A percentile compares a stretch with the other conserved stretches of the same genome.
Evolutionary conservation across 1,140 invertebrate species (phyloP).

Genomic region (Paracyclopina nana): DNA sequence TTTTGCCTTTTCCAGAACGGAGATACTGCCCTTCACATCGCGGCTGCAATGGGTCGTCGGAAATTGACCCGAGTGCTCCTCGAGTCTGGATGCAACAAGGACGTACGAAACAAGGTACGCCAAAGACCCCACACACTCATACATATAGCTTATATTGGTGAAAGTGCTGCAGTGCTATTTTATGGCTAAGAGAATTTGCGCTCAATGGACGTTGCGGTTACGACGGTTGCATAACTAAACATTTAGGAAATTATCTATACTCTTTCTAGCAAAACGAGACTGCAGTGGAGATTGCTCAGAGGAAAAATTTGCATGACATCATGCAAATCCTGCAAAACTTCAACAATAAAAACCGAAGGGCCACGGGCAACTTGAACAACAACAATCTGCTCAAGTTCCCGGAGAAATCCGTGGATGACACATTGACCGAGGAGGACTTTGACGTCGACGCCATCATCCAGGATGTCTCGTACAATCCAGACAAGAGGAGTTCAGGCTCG

Average conservation of each 20-base stretch:
- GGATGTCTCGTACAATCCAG: background rate
- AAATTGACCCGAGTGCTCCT: constrained; percentile 77
- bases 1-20: constrained; percentile 44
- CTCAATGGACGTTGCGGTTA: too few relatives aligned
- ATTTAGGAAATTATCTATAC: too few relatives aligned
- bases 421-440: too few relatives aligned
- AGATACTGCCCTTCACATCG: constrained; percentile 78
- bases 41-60: constrained; percentile 71
- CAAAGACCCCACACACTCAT: too few relatives aligned
- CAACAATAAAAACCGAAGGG: too few relatives aligned
- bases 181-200: too few relatives aligned
- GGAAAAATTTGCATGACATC: constrained; percentile 66
- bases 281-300: constrained; percentile 61
- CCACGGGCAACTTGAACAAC: too few relatives aligned
- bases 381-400: constrained; percentile 31
- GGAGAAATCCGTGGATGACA: constrained; percentile 20
- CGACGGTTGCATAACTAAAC: too few relatives aligned
- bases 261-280: constrained; percentile 65
- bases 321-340: constrained; percentile 48
- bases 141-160: too few relatives aligned
- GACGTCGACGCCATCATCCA: background rate
- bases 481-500: too few relatives aligned
- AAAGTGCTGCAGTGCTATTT: too few relatives aligned
- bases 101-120: too few relatives aligned
- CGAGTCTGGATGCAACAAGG: constrained; percentile 59